These are phyloP conservation scores for Drosophila sordidapex DNA, from an alignment of 2,888 invertebrate species.

Conservation along the genomic window DNA sequence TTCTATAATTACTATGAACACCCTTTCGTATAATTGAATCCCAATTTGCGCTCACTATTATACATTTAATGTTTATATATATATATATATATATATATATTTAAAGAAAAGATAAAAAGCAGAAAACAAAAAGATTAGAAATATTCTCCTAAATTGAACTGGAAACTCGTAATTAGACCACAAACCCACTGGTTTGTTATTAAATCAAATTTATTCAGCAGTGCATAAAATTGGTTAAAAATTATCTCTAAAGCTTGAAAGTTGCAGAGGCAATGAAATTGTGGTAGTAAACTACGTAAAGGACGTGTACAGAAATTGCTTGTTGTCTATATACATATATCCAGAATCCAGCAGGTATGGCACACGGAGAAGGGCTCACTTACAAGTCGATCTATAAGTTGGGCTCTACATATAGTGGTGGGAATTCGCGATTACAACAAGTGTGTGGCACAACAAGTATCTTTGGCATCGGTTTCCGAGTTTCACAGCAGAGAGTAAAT, in stretches of 20 bases:
- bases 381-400: neutral
- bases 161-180: neutral
- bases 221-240: conserved; percentile 39
- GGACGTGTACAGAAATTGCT: conserved; percentile 8
- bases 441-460: neutral
- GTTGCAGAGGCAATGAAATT: conserved; percentile 12
- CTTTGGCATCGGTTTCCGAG: neutral
- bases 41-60: neutral
- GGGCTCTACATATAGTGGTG: neutral
- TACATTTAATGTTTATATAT: neutral
- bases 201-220: conserved; percentile 2
- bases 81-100: too few relatives aligned
- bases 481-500: neutral
- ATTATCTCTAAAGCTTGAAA: conserved; percentile 22
- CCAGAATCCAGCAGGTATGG: neutral
- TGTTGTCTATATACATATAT: neutral
- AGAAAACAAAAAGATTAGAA: neutral
- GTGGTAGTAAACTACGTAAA: conserved; percentile 31
- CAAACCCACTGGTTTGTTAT: neutral
- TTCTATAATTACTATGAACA: neutral
- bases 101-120: neutral
- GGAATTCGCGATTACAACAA: neutral
- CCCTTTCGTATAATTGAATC: neutral
- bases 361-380: neutral
- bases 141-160: neutral